A percentile compares a stretch with the other conserved stretches of the same genome.
These are phyloP conservation scores for Motacilla tschutschensis DNA, from an alignment of 2,113 vertebrate genomes.

Conservation along the genomic window DNA sequence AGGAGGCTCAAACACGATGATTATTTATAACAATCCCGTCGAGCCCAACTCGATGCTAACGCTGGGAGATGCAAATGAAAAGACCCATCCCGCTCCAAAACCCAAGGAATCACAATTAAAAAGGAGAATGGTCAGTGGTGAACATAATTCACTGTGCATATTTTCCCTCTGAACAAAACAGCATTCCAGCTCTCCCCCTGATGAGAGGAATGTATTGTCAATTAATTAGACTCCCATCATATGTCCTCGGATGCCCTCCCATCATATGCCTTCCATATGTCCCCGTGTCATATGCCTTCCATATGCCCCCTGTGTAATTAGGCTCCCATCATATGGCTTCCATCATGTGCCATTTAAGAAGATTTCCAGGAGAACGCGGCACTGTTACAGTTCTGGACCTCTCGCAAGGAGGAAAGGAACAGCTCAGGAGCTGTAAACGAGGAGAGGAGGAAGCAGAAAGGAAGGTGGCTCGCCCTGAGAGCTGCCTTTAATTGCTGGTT, in stretches of 20 bases:
- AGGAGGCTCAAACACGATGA: accelerated
- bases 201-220: conserved; percentile 61
- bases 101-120: not conserved
- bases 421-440: not conserved
- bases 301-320: conserved; percentile 68
- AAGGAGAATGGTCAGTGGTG: conserved; percentile 15
- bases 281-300: conserved; percentile 65
- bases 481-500: not conserved
- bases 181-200: conserved; percentile 61
- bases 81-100: not conserved
- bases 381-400: conserved; percentile 49
- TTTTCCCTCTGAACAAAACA: conserved; percentile 53
- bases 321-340: conserved; percentile 65
- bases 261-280: conserved; percentile 71
- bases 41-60: not conserved
- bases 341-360: conserved; percentile 63
- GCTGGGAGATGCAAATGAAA: not conserved
- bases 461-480: not conserved
- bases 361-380: conserved; percentile 60
- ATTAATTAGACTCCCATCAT: conserved; percentile 68
- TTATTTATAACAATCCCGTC: not conserved
- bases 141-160: conserved; percentile 20
- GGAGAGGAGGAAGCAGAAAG: not conserved
- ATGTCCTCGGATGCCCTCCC: conserved; percentile 66
- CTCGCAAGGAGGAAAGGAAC: conserved; percentile 12